These are phyloP conservation scores for Neogale vison DNA, from an alignment of 2,113 vertebrate species.

Conservation along the genomic window DNA sequence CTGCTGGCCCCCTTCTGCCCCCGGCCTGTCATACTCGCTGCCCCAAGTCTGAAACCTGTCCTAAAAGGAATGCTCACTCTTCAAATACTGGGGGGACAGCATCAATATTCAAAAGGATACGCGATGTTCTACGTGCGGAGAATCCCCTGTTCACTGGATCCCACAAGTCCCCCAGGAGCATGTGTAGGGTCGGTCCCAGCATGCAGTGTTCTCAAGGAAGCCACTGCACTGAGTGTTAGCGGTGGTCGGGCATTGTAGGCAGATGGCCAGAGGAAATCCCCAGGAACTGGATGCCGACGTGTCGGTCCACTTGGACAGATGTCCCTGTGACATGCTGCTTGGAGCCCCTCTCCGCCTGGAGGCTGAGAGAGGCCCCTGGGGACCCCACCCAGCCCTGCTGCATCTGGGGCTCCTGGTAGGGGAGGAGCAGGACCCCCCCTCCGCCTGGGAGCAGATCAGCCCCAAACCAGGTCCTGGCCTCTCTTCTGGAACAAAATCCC, in stretches of 20 bases:
- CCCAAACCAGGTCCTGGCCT: background rate
- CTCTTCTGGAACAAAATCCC: background rate
- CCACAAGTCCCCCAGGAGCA: accelerated
- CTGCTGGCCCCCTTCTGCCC: background rate
- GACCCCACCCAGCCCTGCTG: background rate
- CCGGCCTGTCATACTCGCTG: background rate
- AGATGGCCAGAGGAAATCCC: background rate
- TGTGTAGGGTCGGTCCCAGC: background rate
- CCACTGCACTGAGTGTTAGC: background rate
- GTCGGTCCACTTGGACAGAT: background rate
- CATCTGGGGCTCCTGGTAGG: accelerated
- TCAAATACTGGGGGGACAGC: background rate
- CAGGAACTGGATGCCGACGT: background rate
- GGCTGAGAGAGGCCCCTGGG: background rate
- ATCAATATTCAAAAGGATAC: background rate
- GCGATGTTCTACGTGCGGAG: accelerated
- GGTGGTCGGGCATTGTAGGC: background rate
- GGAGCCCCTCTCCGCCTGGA: background rate
- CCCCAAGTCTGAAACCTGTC: background rate
- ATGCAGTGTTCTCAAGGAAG: background rate
- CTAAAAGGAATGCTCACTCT: background rate
- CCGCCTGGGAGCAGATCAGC: background rate
- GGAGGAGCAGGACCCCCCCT: background rate
- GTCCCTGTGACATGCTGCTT: background rate
- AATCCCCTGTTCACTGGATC: accelerated